phyloP scores from a whole-genome alignment of 2,888 invertebrate species.

The Lysandra bellargus region DNA sequence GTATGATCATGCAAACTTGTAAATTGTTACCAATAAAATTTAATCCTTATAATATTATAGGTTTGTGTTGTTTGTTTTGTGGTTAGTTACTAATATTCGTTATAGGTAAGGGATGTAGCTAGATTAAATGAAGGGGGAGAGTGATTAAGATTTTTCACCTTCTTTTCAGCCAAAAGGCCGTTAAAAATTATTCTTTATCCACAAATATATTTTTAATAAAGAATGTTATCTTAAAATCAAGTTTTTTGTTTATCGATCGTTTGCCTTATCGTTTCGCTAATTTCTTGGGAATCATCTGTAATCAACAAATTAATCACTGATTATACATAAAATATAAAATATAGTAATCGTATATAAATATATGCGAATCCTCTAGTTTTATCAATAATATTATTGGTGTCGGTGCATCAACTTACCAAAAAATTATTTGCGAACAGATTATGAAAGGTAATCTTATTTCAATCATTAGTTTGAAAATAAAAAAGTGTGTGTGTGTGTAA shows the following conservation, averaged over 20 bases:
- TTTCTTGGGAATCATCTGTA: conserved; percentile 30
- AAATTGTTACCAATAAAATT: no score
- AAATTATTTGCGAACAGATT: conserved; percentile 3
- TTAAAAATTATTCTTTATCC: background rate
- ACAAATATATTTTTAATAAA: background rate
- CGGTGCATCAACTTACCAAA: background rate
- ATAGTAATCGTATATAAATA: conserved; percentile 23
- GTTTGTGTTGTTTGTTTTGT: no score
- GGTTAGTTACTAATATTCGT: no score
- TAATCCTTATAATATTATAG: no score
- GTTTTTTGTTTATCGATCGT: conserved; percentile 33
- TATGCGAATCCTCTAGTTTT: background rate
- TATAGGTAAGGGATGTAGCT: no score
- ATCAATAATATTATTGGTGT: background rate
- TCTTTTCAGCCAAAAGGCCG: no score
- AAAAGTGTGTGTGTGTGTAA: background rate
- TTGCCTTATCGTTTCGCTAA: conserved; percentile 30
- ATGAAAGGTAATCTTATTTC: conserved; percentile 26
- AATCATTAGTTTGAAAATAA: background rate
- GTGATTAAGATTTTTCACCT: no score
- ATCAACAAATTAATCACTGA: conserved; percentile 21
- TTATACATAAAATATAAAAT: conserved; percentile 20
- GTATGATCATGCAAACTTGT: no score
- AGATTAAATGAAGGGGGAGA: no score
- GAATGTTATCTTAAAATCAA: conserved; percentile 35